These are phyloP conservation scores for Poeciliopsis prolifica DNA, from an alignment of 2,113 vertebrate genomes.

Conservation along the genomic window DNA sequence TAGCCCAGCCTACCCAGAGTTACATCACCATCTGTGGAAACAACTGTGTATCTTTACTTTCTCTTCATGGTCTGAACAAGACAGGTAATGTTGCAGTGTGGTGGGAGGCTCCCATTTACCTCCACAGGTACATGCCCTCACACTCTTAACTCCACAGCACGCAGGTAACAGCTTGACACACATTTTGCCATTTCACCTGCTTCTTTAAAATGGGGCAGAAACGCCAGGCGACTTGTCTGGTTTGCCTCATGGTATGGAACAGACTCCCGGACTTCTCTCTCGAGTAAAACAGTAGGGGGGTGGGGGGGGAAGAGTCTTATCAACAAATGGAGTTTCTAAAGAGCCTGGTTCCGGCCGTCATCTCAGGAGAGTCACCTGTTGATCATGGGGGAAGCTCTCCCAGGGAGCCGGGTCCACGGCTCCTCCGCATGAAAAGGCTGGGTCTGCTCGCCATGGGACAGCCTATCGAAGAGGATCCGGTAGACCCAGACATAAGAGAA, in stretches of 20 bases:
- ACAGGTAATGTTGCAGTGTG: slow-evolving; percentile 62
- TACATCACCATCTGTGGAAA: slow-evolving; percentile 80
- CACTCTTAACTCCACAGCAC: slow-evolving; percentile 7
- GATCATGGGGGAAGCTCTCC: slow-evolving; percentile 65
- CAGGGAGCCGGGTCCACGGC: slow-evolving; percentile 82
- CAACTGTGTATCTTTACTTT: slow-evolving; percentile 65
- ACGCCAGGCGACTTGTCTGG: slow-evolving; percentile 5
- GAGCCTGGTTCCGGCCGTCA: slow-evolving; percentile 84
- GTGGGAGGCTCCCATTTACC: slow-evolving; percentile 24
- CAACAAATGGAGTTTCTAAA: slow-evolving; percentile 91
- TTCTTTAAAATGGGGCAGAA: slow-evolving; percentile 36
- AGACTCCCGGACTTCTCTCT: slow-evolving; percentile 29
- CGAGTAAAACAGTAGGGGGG: slow-evolving; percentile 42
- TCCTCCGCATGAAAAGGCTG: slow-evolving; percentile 87
- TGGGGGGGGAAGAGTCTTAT: too few relatives aligned
- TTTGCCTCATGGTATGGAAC: slow-evolving; percentile 28
- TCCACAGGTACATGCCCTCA: slow-evolving; percentile 3
- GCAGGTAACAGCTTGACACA: slow-evolving; percentile 7
- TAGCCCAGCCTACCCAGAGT: slow-evolving; percentile 65
- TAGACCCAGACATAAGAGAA: slow-evolving; percentile 12
- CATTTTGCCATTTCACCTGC: not conserved
- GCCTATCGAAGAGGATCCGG: slow-evolving; percentile 76
- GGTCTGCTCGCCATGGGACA: slow-evolving; percentile 84
- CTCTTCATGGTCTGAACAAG: slow-evolving; percentile 40
- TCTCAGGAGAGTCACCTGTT: slow-evolving; percentile 80